phyloP scores from a whole-genome alignment of 2,113 vertebrate genomes.

The Oryzias curvinotus region DNA sequence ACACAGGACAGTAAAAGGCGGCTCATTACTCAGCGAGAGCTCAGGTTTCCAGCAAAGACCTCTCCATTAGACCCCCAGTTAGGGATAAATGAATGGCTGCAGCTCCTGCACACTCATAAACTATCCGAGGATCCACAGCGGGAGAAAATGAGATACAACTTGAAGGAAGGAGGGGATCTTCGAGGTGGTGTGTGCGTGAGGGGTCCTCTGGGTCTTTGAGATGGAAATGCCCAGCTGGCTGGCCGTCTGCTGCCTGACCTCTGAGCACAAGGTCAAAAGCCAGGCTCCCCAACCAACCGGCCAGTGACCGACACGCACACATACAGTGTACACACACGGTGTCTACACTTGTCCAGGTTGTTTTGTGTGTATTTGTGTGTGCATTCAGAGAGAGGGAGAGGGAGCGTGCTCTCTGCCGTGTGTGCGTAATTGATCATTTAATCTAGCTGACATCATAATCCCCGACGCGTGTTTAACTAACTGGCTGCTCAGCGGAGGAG shows the following conservation, averaged over 20 bases:
- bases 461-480: conserved; percentile 74
- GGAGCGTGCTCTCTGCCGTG: conserved; percentile 41
- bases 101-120: conserved; percentile 80
- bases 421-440: conserved; percentile 73
- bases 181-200: conserved; percentile 33
- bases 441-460: conserved; percentile 76
- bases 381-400: conserved; percentile 30
- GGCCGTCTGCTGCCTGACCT: conserved; percentile 96
- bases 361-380: conserved; percentile 34
- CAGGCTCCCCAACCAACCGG: conserved; percentile 73
- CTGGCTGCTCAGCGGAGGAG: conserved; percentile 57
- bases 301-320: conserved; percentile 55
- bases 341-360: conserved; percentile 24
- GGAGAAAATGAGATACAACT: conserved; percentile 75
- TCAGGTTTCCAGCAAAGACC: conserved; percentile 80
- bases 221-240: conserved; percentile 98
- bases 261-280: conserved; percentile 92
- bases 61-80: conserved; percentile 80
- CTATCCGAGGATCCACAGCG: conserved; percentile 76
- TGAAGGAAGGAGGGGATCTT: conserved; percentile 74
- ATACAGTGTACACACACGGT: conserved; percentile 28
- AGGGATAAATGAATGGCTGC: conserved; percentile 81
- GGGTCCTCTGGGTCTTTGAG: conserved; percentile 84
- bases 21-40: conserved; percentile 84
- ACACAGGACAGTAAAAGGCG: conserved; percentile 78